phyloP scores from a whole-genome alignment of 1,140 invertebrate genomes.

The Lithobius niger region DNA sequence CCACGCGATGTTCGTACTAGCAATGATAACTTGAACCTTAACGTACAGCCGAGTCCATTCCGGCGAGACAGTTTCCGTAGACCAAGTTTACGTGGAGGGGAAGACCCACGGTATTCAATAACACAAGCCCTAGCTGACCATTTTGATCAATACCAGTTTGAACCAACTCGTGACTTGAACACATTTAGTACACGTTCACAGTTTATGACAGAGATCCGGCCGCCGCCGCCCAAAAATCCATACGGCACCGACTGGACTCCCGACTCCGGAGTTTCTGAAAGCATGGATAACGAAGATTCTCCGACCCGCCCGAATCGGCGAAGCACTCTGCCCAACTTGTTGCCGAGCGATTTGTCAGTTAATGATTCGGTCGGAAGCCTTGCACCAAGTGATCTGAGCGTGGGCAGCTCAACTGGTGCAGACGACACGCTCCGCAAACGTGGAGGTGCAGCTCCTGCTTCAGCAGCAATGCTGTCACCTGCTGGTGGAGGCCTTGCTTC shows the following conservation, averaged over 20 bases:
- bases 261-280: conserved; percentile 32
- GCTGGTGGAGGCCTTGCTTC: not conserved
- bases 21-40: not conserved
- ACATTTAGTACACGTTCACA: conserved; percentile 6
- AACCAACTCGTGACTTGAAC: conserved; percentile 63
- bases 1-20: not conserved
- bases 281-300: conserved; percentile 21
- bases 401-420: not conserved
- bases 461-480: not conserved
- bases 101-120: conserved; percentile 28
- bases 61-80: not conserved
- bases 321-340: conserved; percentile 9
- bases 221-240: conserved; percentile 10
- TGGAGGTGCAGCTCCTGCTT: not conserved
- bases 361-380: not conserved
- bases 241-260: conserved; percentile 30
- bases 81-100: conserved; percentile 9
- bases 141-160: conserved; percentile 85
- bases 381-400: not conserved
- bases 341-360: not conserved
- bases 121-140: conserved; percentile 45
- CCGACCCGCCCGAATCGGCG: conserved; percentile 3
- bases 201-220: conserved; percentile 16
- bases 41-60: not conserved
- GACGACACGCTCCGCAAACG: not conserved